A percentile compares a stretch with the other conserved stretches of the same genome.
Conservation (phyloP, 2,797 vertebrate genomes). For the Sebastes baramenuke region DNA sequence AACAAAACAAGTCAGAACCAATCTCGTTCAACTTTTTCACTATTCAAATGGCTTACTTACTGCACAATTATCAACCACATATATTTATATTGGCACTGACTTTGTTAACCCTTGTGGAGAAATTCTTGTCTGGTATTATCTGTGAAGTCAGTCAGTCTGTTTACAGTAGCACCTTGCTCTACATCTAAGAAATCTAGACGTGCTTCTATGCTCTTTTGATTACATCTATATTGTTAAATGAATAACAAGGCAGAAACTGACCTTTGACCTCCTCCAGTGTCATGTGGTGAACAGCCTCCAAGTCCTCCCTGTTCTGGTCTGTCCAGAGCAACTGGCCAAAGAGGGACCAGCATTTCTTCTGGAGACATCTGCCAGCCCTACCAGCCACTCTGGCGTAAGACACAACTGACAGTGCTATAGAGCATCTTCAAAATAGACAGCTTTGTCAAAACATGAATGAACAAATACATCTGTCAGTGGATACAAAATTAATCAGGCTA, state of each 20-base stretch:
- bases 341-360: constrained; percentile 19
- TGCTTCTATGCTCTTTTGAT: neutral
- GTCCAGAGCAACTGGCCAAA: constrained; percentile 9
- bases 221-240: neutral
- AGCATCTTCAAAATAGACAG: neutral
- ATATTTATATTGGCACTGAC: neutral
- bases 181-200: neutral
- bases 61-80: neutral
- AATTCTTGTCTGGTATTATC: neutral
- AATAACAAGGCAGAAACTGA: constrained; percentile 13
- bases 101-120: neutral
- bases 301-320: neutral
- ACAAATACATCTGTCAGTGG: neutral
- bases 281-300: constrained; percentile 34
- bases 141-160: neutral
- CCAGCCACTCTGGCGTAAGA: constrained; percentile 60
- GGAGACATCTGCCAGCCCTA: neutral
- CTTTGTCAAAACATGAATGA: neutral
- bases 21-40: neutral
- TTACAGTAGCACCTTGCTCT: neutral
- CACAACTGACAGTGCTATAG: neutral
- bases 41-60: neutral
- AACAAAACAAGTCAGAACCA: neutral
- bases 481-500: neutral
- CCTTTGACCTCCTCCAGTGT: constrained; percentile 44